Evolutionary conservation across 2,888 invertebrate species (phyloP), one percentile per base, ranked within the genome.

Genomic region (Diogma glabrata): DNA sequence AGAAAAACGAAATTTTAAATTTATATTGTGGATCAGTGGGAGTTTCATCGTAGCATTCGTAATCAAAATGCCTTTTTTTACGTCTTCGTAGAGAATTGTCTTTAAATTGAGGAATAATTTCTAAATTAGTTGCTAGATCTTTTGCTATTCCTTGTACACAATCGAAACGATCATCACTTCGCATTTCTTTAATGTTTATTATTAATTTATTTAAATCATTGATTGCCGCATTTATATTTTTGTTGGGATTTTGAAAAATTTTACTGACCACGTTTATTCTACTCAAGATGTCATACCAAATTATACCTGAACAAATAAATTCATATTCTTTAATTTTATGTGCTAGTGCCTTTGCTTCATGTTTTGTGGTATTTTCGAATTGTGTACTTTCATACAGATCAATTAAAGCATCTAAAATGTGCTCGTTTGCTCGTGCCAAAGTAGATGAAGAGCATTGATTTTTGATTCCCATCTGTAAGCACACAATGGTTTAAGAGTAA

Each of bases 241-340:
- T 12, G 14, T 33, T 33, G 33, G 12, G 33, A 33, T 7, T 33
- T 33, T 33, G 33, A 33, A 33, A 33, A 33, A 33, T 33, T 33
- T 33, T 33, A 33, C 33, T 33, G 33, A 33, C 33, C 33, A 33
- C 10, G 33, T 33, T 33, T 33, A 33, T 33, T 33, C 33, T 33
- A 33, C 33, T 33, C 33, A n/a, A n/a, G n/a, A n/a, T n/a, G n/a
- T n/a, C n/a, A n/a, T n/a, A n/a, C n/a, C n/a, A n/a, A n/a, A n/a
- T 33, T 33, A 33, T 33, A 33, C 12, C 14, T 5, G 33, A 33
- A 33, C 33, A 33, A 33, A 33, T 33, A 33, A 33, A 33, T 33
- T 33, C 33, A 4, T 33, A 4, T 10, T 33, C 33, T 33, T 33
- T 33, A 7, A 33, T 14, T n/a, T n/a, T n/a, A n/a, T n/a, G n/a